phyloP scores from a whole-genome alignment of 2,888 invertebrate genomes.

The Hyalella azteca region DNA sequence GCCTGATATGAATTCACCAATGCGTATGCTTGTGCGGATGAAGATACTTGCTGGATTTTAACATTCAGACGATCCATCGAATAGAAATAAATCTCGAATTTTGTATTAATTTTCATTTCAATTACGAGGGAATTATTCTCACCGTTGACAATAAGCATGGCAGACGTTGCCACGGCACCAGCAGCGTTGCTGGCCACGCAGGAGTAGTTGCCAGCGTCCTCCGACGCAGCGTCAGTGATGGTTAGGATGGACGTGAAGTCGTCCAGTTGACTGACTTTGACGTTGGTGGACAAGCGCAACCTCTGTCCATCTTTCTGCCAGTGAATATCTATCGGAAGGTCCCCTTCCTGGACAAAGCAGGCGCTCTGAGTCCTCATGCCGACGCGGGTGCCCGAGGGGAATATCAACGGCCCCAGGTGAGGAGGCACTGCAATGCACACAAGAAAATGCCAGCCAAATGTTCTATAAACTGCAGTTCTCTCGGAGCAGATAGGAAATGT shows the following conservation, averaged over 20 bases:
- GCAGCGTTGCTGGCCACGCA: constrained; percentile 67
- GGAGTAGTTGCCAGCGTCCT: constrained; percentile 67
- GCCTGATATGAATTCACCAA: too few relatives aligned
- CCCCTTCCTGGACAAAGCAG: constrained; percentile 66
- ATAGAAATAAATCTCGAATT: too few relatives aligned
- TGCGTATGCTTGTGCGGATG: too few relatives aligned
- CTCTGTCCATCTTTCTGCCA: constrained; percentile 65
- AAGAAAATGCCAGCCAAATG: too few relatives aligned
- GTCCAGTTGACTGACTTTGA: constrained; percentile 61
- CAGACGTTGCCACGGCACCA: constrained; percentile 65
- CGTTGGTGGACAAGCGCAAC: constrained; percentile 61
- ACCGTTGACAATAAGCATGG: constrained; percentile 65
- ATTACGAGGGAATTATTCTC: background rate
- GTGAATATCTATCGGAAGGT: constrained; percentile 64
- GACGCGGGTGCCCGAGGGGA: constrained; percentile 62
- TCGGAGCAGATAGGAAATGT: too few relatives aligned
- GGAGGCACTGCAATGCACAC: constrained; percentile 63
- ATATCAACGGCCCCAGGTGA: constrained; percentile 63
- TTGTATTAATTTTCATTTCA: too few relatives aligned
- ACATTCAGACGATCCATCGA: too few relatives aligned
- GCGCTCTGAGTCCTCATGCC: constrained; percentile 64
- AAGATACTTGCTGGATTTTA: too few relatives aligned
- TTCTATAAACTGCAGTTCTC: too few relatives aligned
- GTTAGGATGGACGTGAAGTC: constrained; percentile 64
- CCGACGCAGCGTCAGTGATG: constrained; percentile 66